phyloP scores from a whole-genome alignment of 2,888 invertebrate species.

The Allophyes oxyacanthae region DNA sequence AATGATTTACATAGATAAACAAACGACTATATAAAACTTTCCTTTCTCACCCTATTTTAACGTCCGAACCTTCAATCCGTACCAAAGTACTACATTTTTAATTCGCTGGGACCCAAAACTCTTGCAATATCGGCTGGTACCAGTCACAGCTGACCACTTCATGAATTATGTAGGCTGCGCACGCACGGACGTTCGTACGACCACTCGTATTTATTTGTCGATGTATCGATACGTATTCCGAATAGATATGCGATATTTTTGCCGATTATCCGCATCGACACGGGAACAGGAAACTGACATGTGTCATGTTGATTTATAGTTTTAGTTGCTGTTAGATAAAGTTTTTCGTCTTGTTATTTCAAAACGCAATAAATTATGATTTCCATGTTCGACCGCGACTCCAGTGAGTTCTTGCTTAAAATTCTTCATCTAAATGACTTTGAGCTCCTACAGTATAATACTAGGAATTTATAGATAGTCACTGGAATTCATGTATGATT shows the following conservation, averaged over 20 bases:
- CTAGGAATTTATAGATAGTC: not conserved
- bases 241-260: conserved; percentile 59
- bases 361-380: conserved; percentile 38
- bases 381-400: conserved; percentile 17
- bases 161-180: conserved; percentile 60
- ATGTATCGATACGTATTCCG: conserved; percentile 58
- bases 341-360: conserved; percentile 37
- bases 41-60: conserved; percentile 43
- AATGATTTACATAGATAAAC: conserved; percentile 47
- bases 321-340: conserved; percentile 37
- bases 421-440: conserved; percentile 8
- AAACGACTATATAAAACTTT: conserved; percentile 42
- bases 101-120: conserved; percentile 55
- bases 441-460: not conserved
- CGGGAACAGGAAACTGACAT: conserved; percentile 51
- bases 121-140: conserved; percentile 53
- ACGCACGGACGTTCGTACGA: conserved; percentile 50
- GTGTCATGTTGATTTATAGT: conserved; percentile 51
- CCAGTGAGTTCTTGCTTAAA: conserved; percentile 19
- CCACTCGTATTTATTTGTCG: conserved; percentile 61
- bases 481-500: not conserved
- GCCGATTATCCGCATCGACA: conserved; percentile 50
- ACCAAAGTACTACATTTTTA: conserved; percentile 53
- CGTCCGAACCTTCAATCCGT: conserved; percentile 32
- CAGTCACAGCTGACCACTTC: conserved; percentile 49